Evolutionary conservation across 2,888 invertebrate species (phyloP).

Genomic region (Erebia palarica): DNA sequence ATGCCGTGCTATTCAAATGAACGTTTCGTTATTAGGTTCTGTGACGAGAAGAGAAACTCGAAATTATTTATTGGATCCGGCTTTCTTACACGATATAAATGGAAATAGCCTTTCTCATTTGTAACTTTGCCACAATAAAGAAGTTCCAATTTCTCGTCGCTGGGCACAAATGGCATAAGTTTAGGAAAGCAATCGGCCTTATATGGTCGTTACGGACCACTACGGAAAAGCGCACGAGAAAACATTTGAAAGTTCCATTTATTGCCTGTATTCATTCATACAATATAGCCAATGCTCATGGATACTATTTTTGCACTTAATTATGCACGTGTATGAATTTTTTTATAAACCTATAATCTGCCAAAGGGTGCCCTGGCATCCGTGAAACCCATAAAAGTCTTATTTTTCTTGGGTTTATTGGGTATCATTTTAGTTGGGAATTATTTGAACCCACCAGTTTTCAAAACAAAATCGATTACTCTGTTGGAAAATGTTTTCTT

Average conservation of each 20-base stretch:
- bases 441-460: no score
- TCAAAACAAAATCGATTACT: no score
- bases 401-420: no score
- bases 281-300: constrained; percentile 48
- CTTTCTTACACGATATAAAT: constrained; percentile 70
- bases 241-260: constrained; percentile 72
- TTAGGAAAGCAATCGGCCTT: constrained; percentile 81
- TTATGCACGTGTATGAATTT: background rate
- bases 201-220: constrained; percentile 78
- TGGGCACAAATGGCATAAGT: constrained; percentile 78
- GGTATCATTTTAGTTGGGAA: no score
- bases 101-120: constrained; percentile 71
- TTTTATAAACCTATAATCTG: no score
- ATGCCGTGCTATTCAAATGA: no score
- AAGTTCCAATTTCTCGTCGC: constrained; percentile 73
- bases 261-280: constrained; percentile 69
- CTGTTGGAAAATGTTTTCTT: no score
- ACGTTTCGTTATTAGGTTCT: background rate
- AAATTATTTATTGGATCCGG: constrained; percentile 64
- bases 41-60: constrained; percentile 40
- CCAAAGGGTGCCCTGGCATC: no score
- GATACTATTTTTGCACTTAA: background rate
- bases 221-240: constrained; percentile 70
- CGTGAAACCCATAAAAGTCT: no score
- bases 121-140: constrained; percentile 76